A percentile compares a stretch with the other conserved stretches of the same genome.
Evolutionary conservation across 2,113 vertebrate species (phyloP).

Genomic region (Chauna torquata): DNA sequence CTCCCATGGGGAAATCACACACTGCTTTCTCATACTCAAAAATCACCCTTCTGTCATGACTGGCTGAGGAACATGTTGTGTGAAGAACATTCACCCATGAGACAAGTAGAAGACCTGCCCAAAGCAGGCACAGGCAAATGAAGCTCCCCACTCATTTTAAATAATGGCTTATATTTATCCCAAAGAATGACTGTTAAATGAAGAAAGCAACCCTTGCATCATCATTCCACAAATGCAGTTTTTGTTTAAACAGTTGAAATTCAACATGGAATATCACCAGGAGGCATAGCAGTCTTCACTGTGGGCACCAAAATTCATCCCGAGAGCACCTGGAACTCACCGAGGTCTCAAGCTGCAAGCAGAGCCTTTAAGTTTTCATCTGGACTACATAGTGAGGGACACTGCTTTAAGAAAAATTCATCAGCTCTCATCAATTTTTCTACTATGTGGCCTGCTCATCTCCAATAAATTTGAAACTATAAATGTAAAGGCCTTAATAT

Average conservation of each 20-base stretch:
- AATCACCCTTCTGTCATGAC: fast-evolving
- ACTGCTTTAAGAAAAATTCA: background rate
- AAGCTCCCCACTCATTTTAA: fast-evolving
- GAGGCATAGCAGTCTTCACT: background rate
- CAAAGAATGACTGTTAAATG: background rate
- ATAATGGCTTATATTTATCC: fast-evolving
- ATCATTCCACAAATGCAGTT: background rate
- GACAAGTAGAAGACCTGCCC: fast-evolving
- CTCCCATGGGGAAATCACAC: background rate
- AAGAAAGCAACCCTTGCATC: background rate
- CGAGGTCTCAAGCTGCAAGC: background rate
- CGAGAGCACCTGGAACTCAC: background rate
- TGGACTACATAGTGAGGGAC: background rate
- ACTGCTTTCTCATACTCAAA: background rate
- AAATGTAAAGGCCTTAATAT: background rate
- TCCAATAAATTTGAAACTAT: background rate
- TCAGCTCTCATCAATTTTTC: background rate
- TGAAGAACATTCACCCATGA: background rate
- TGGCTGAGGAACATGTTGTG: fast-evolving
- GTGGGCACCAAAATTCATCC: background rate
- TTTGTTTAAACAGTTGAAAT: background rate
- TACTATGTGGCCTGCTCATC: background rate
- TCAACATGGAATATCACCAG: background rate
- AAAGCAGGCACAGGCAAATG: background rate
- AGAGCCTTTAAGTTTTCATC: background rate